Conservation (phyloP, 1,140 invertebrate species). For the Argopecten irradians region DNA sequence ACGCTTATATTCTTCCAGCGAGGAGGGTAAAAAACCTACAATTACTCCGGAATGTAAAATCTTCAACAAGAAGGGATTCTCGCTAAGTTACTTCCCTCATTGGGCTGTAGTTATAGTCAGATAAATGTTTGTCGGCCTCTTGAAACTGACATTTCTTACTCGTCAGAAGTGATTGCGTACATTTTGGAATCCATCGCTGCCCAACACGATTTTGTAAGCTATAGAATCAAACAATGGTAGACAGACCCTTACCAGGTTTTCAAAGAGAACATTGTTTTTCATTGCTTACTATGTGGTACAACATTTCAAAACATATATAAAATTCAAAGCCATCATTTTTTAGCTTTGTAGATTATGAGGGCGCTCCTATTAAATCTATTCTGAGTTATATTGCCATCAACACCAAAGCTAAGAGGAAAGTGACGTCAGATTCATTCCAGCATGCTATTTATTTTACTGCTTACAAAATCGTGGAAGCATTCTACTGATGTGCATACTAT, state of each 20-base stretch:
- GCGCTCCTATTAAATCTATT: background rate
- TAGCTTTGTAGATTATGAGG: background rate
- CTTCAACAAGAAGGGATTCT: background rate
- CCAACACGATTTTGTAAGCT: background rate
- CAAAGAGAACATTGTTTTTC: background rate
- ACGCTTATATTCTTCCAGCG: background rate
- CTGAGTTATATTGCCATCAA: background rate
- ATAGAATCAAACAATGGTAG: background rate
- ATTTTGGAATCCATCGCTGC: background rate
- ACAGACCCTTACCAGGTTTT: background rate
- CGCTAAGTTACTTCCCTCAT: background rate
- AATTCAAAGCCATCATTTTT: background rate
- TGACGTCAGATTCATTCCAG: background rate
- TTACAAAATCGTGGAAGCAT: background rate
- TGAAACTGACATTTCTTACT: background rate
- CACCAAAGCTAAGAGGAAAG: slow-evolving; percentile 9
- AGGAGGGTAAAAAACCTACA: background rate
- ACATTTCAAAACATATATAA: background rate
- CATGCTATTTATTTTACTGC: background rate
- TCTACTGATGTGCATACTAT: too few relatives aligned
- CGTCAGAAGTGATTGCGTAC: background rate
- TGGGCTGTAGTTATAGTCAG: background rate
- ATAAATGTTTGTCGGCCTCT: background rate
- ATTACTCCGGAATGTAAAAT: background rate
- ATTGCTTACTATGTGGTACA: background rate